Conservation (phyloP, 2,888 invertebrate genomes). For the Acanthosepion pharaonis region DNA sequence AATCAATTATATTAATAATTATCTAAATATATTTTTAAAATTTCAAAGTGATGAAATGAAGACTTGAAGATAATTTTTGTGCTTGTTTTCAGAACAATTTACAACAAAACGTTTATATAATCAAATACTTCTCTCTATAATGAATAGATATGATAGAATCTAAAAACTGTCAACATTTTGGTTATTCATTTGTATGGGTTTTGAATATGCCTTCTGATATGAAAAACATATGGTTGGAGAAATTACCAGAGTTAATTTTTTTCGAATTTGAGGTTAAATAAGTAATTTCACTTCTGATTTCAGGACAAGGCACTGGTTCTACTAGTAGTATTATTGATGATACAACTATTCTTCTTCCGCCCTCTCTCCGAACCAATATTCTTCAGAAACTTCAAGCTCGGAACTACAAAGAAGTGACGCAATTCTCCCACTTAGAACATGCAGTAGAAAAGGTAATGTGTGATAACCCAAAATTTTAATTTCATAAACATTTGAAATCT, state of each 20-base stretch:
- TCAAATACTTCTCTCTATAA: too few species aligned
- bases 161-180: too few species aligned
- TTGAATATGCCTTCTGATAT: too few species aligned
- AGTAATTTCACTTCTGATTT: not conserved
- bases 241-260: not conserved
- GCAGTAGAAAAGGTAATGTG: conserved; percentile 80
- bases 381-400: conserved; percentile 78
- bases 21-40: too few species aligned
- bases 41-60: too few species aligned
- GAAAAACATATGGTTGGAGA: too few species aligned
- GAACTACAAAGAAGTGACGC: conserved; percentile 76
- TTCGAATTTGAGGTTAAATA: not conserved
- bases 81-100: too few species aligned
- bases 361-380: conserved; percentile 52
- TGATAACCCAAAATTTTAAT: not conserved
- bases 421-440: conserved; percentile 81
- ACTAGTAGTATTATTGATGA: conserved; percentile 36
- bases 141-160: too few species aligned
- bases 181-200: too few species aligned
- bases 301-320: conserved; percentile 39
- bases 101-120: too few species aligned
- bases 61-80: too few species aligned
- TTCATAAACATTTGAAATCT: not conserved
- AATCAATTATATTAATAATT: too few species aligned
- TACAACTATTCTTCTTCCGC: conserved; percentile 43